Evolutionary conservation across 2,113 vertebrate species (phyloP), one percentile per base, ranked within the genome.

Genomic region (Lathamus discolor): DNA sequence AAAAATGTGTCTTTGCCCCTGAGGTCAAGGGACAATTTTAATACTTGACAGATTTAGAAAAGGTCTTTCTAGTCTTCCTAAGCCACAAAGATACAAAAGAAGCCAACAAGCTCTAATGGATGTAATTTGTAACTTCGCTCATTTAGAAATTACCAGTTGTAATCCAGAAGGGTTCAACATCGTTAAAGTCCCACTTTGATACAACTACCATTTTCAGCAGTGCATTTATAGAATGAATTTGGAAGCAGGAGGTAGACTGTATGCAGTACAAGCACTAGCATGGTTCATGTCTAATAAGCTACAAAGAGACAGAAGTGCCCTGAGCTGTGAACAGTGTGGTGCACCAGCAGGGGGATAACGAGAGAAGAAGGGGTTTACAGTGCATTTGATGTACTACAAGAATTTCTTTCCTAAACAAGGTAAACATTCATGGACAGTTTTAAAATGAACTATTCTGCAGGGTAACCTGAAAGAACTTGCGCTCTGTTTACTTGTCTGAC

Each of bases 311-410:
- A 15, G 25, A 44, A 59, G 24, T 14, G 13, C 17, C 63, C 15
- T 1, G 0, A 43, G 64, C 31, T 46, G 39, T 17, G 44, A 33
- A 17, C 12, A 24, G 43, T 18, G 27, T 61, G 29, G 54, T 44
- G 10, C 16, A 33, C 7, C 5, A 25, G 31, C 16, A 66, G 17
- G 20, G 17, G 23, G 10, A 15, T 4, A 3, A 35, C 3, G 8
- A 22, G 6, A 25, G 51, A 74, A 81, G 29, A 22, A 8, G 12
- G 18, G 25, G n/a, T 93, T 54, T 44, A 55, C 14, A 33, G 7
- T 4, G 13, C 18, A 7, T 43, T 44, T 44, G 44, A 69, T n/a
- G 44, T 11, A 33, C 7, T 0, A 1, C 25, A 22, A 3, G 23
- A 6, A 18, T 74, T 74, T 83, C 9, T 54, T 79, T 62, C 76